Base-by-base conservation (phyloP, 2,797 vertebrate species). In the Hyperoplus lanceolatus region DNA sequence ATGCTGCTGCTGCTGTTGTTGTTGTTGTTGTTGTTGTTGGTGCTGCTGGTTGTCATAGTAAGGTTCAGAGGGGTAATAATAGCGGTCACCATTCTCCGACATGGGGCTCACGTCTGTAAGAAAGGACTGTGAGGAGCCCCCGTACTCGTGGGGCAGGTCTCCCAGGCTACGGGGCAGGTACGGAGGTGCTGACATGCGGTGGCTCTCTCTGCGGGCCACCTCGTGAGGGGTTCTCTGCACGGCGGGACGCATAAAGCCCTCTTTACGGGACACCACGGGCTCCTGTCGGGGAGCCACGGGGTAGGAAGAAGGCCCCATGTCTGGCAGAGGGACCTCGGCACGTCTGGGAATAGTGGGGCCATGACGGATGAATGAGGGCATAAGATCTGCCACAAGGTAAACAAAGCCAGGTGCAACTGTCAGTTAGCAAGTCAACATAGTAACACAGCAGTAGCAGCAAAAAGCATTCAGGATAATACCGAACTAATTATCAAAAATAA, bases 321-420 rank as follows among this genome's bases (percentile, higher is more conserved):
- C 98, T 9, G 96, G 94, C 71, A 97, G 93, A 59, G 97, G 95
- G 71, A 97, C 92, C 84, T 99, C 98, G 10, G 96, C 94, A 78
- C 98, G 96, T 84, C 98, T 94, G 18, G 98, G 98, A 82, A 99
- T 99, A 74, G 97, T 99, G 39, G 98, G 98, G 58, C 98, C 98
- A 76, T 99, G 98, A 21, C 98, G 98, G 88, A 99, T 99, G 74
- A 99, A 99, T 0, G 98, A 98, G 87, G 98, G 97, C 97, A 99
- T 99, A 78, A 99, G 96, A 96, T 97, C 98, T 99, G 88, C 14
- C 82, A 77, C 0, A 13, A 70, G 11, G 51, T 29, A 14, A 72
- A 70, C 5, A 68, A 29, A 15, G 15, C 2, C 3, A 41, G 21
- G 38, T 1, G 10, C n/a, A 38, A 15, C 4, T 8, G 49, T 77